Base-by-base conservation (phyloP, 2,113 vertebrate species). In the Actenoides hombroni region DNA sequence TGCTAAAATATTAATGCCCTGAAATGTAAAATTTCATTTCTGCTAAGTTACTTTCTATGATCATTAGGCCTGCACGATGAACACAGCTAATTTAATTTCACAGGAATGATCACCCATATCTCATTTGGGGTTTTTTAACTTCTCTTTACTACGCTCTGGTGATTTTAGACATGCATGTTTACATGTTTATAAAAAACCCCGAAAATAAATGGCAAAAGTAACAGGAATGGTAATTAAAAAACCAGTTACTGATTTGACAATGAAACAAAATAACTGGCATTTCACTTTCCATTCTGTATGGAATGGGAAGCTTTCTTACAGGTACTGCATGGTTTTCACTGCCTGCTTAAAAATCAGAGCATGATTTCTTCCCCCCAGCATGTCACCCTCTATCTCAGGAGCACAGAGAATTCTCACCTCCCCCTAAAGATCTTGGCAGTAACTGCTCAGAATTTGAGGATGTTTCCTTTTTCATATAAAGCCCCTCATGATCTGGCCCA, bases 31-130 rank as follows among this genome's bases (percentile, higher is more conserved):
- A 65, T 92, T 48, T 90, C 16, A 19, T 53, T 76, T 31, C 63
- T 83, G 28, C 13, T 73, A 17, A 16, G 21, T 83, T 83, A 57
- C 14, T 49, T 83, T 71, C 40, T 83, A 40, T 3, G 11, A 23
- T 49, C 16, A n/a, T 70, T 70, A 68, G 39, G n/a, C 46, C 13
- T 48, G 61, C 23, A 49, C 0, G 3, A 16, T 33, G 13, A 83
- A 70, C 46, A 28, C 37, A 28, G 20, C 16, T 69, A 48, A 71
- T 71, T 42, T 26, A 54, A 54, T 42, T 85, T 77, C 10, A 31
- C 49, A 14, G 29, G 17, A 56, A 42, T 1, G 5, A n/a, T 54
- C 10, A 37, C 31, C 12, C 19, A 23, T 0, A 1, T 25, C 23
- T 80, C n/a, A 69, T 70, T 56, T 28, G 42, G 42, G 31, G 28